Percentiles rank a stretch among this genome's conserved stretches.
Conservation (phyloP, 2,113 vertebrate species). For the Tyrannus savana region DNA sequence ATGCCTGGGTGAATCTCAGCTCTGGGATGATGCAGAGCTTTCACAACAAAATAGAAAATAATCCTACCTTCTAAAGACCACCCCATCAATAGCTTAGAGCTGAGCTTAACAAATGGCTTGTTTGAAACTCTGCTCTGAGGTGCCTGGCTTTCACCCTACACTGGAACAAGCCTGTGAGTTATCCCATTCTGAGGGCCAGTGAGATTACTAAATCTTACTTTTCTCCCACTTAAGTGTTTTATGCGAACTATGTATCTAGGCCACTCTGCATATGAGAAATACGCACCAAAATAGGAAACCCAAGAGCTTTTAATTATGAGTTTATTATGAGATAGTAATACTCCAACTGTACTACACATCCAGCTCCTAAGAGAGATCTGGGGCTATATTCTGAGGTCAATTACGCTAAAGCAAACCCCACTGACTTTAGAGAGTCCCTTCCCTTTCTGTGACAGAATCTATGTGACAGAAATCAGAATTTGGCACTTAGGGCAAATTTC, state of each 20-base stretch:
- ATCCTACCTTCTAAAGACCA: background rate
- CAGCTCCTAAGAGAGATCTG: background rate
- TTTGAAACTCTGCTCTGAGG: rapidly evolving
- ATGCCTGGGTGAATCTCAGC: background rate
- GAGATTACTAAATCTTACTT: background rate
- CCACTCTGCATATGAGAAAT: background rate
- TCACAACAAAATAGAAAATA: background rate
- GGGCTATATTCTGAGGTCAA: background rate
- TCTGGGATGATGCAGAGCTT: background rate
- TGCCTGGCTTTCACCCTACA: background rate
- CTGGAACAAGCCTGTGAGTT: background rate
- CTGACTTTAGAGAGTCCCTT: background rate
- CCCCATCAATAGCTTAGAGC: background rate
- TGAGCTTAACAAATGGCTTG: background rate
- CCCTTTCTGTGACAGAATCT: background rate
- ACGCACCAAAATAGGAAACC: background rate
- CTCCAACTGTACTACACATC: background rate
- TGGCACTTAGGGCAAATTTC: background rate
- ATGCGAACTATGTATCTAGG: background rate
- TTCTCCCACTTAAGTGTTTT: background rate
- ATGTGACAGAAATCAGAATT: slow-evolving; percentile 20
- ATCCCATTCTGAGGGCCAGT: background rate
- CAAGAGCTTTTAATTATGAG: background rate
- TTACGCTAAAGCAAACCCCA: background rate
- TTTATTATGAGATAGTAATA: background rate